Percentiles rank a stretch among this genome's conserved stretches.
Conservation (phyloP, 92 coral and sea anemone genomes). For the Parazoanthus atlanticus region DNA sequence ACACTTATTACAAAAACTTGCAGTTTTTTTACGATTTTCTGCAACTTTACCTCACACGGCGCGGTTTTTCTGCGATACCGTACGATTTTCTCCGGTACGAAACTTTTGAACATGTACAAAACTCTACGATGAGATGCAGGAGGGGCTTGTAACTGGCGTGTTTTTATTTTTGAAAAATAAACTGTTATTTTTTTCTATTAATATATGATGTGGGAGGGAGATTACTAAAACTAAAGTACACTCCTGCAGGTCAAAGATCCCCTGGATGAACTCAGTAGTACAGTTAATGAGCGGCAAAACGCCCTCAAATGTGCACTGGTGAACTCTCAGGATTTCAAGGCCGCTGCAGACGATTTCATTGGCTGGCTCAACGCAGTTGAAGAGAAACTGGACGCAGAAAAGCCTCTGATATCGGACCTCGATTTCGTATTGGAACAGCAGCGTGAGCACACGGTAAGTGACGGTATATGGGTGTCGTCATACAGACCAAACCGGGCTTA, state of each 20-base stretch:
- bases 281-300: constrained; percentile 76
- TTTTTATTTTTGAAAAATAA: no score
- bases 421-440: constrained; percentile 83
- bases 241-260: constrained; percentile 61
- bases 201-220: background rate
- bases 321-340: constrained; percentile 80
- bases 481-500: background rate
- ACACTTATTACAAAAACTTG: no score
- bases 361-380: constrained; percentile 84
- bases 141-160: no score
- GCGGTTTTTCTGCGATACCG: no score
- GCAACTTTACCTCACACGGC: no score
- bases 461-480: background rate
- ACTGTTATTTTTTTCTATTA: background rate
- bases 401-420: constrained; percentile 77
- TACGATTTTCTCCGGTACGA: no score
- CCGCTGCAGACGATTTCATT: constrained; percentile 83
- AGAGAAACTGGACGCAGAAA: constrained; percentile 78
- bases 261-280: constrained; percentile 69
- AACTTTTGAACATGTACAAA: no score
- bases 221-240: background rate
- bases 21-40: no score
- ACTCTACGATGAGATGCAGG: no score
- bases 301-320: constrained; percentile 82
- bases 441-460: constrained; percentile 86